phyloP scores from a whole-genome alignment of 2,797 vertebrate genomes.

The Sebastes kiyomatsui region DNA sequence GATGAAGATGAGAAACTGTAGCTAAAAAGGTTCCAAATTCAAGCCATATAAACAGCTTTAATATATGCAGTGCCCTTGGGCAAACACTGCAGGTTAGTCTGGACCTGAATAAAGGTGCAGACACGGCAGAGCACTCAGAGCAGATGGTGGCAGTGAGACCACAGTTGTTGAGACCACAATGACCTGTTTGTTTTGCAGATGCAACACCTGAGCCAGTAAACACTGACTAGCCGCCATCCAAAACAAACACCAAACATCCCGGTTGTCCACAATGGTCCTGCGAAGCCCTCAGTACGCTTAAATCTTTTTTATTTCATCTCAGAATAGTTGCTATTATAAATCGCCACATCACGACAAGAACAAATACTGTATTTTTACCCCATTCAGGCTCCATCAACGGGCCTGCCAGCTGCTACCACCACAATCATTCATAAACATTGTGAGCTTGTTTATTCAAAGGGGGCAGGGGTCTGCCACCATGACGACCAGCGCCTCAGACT shows the following conservation, averaged over 20 bases:
- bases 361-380: not conserved
- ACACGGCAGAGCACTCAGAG: constrained; percentile 7
- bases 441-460: constrained; percentile 69
- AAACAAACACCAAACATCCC: constrained; percentile 35
- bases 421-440: constrained; percentile 65
- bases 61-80: constrained; percentile 5
- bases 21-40: not conserved
- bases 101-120: constrained; percentile 23
- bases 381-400: constrained; percentile 19
- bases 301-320: not conserved
- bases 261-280: not conserved
- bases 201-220: constrained; percentile 71
- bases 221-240: constrained; percentile 43
- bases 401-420: constrained; percentile 51
- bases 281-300: not conserved
- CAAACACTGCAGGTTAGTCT: not conserved
- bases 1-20: not conserved
- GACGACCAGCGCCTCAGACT: constrained; percentile 62
- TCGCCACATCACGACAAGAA: not conserved
- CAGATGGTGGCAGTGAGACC: constrained; percentile 57
- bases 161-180: constrained; percentile 57
- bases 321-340: not conserved
- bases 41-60: not conserved
- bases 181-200: constrained; percentile 71
- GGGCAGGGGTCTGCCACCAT: constrained; percentile 68